Base-by-base conservation (phyloP, 2,888 invertebrate species). In the Esperia sulphurella region DNA sequence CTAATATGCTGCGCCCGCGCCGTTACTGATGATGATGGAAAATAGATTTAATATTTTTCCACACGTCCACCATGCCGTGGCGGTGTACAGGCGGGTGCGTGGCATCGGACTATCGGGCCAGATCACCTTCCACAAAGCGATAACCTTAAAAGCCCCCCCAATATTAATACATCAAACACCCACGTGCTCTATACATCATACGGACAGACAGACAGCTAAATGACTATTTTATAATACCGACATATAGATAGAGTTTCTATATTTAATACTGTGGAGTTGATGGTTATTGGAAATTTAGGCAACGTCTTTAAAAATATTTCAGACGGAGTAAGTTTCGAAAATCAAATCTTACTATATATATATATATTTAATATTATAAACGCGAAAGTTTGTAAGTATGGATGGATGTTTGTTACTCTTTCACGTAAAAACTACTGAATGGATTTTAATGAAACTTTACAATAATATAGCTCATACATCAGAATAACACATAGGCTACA, bases 141-240 rank as follows among this genome's bases (percentile, higher is more conserved):
- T 89, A 89, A 88, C 88, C 88, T 86, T 87, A 89, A 89, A 89
- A 87, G 87, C 87, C 73, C 71, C 75, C 72, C 73, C 79, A 80
- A 83, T 84, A 88, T 86, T 85, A 86, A 86, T 87, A 88, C 84
- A 85, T 86, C 86, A 85, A 81, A 82, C 83, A 79, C 79, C 77
- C 84, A 79, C 83, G 77, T 77, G 75, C 68, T 54, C 63, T 60
- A 51, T 61, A 63, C 67, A 65, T 66, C 67, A 59, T 14, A 43
- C 47, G 37, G 38, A 50, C 45, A 46, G 29, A 47, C 10, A 41
- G 37, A 44, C 30, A 39, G 3, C 41, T 43, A n/a, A 29, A 45
- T 40, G 35, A 14, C 41, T 37, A 41, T 14, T 39, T 14, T 12
- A 29, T 29, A 41, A 12, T 7, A 9, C n/a, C 9, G 14, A 14